These are phyloP conservation scores for Epinephelus cyanopodus DNA, from an alignment of 2,113 vertebrate species.

Conservation along the genomic window DNA sequence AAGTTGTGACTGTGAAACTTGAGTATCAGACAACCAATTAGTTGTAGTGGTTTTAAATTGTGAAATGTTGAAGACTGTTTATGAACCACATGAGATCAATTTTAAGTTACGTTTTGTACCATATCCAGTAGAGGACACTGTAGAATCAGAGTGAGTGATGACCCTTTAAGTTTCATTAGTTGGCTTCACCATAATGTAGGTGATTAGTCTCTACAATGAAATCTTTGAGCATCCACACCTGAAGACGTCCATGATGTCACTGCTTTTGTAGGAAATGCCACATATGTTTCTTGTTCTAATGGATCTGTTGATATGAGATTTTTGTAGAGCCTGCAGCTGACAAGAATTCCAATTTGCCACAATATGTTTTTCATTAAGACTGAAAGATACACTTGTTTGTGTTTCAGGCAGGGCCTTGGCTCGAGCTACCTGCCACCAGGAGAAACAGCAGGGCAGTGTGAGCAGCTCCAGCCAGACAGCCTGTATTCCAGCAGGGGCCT, in stretches of 20 bases:
- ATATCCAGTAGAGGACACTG: background rate
- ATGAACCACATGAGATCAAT: background rate
- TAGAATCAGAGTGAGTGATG: background rate
- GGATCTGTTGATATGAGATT: too few species aligned
- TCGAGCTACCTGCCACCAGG: conserved; percentile 87
- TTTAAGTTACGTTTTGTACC: background rate
- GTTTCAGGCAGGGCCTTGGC: conserved; percentile 88
- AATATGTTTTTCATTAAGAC: background rate
- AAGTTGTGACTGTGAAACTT: background rate
- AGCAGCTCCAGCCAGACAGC: conserved; percentile 87
- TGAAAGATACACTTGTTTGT: background rate
- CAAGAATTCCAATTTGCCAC: background rate
- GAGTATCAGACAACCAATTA: background rate
- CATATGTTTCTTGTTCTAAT: too few species aligned
- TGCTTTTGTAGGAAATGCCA: background rate
- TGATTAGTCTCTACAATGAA: background rate
- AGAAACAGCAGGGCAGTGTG: conserved; percentile 83
- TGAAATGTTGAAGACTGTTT: background rate
- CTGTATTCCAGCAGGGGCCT: conserved; percentile 89
- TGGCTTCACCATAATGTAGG: too few species aligned
- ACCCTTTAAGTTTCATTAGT: background rate
- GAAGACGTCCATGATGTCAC: background rate
- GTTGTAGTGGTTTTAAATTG: background rate
- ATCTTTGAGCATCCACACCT: too few species aligned
- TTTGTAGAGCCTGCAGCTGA: background rate